Evolutionary conservation across 2,888 invertebrate species (phyloP), one percentile per base, ranked within the genome.

Genomic region (Pandemis corylana): DNA sequence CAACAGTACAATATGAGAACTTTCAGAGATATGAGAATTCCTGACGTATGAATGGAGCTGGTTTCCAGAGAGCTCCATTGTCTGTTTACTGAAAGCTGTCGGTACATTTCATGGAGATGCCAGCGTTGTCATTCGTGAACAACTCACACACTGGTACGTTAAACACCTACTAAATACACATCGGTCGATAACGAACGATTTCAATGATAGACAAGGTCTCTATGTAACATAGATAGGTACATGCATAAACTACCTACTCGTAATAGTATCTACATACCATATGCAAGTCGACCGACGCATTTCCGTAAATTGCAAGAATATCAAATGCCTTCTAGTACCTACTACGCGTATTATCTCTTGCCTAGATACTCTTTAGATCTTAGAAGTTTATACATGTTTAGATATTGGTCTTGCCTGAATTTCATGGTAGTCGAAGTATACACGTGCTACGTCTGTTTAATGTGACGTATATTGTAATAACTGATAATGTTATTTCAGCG

Each of bases 41-140:
- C 61, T 64, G 61, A 69, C 65, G 28, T 70, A 67, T 66, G 61
- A 74, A 74, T 70, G 65, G 42, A 6, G 66, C 61, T 46, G 65
- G 42, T 62, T 69, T 66, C 69, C 36, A 15, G 51, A 41, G 49
- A 15, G 63, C 7, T 53, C 42, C 59, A 75, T 75, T 75, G 70
- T 74, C 56, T 75, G 66, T 67, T 53, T 61, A 53, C 44, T 70
- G 70, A 75, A 75, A 62, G 66, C 75, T 66, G 62, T 64, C 68
- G 67, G n/a, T 49, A 53, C 62, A 61, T 62, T 68, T 69, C 63
- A 71, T 64, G 68, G 67, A 66, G 36, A 67, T 68, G 46, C 66
- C n/a, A 65, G 59, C 62, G 41, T 68, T 63, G 71, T 71, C 71
- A 71, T 53, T 66, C 42, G 42, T 15, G 65, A 36, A 59, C 42